Evolutionary conservation across 2,797 vertebrate genomes (phyloP).

Genomic region (Ibycter americanus): DNA sequence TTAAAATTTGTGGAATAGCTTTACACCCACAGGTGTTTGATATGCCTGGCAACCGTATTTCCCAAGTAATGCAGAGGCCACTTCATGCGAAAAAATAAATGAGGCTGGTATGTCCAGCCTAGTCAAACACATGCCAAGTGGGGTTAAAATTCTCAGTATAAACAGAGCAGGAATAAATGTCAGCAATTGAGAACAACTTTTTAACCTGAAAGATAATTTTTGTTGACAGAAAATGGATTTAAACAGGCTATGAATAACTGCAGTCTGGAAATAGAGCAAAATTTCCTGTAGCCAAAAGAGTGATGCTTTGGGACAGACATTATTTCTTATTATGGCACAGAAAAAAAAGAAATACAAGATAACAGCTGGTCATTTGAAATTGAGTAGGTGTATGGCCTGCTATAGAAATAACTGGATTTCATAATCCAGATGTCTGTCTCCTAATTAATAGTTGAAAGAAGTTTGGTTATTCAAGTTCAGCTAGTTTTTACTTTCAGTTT

Average conservation of each 20-base stretch:
- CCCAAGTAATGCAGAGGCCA: background rate
- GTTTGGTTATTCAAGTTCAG: background rate
- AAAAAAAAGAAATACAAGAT: background rate
- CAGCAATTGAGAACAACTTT: background rate
- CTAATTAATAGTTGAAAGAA: background rate
- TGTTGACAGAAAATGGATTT: conserved; percentile 14
- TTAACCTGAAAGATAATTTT: conserved; percentile 15
- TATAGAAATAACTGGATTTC: background rate
- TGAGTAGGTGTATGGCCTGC: background rate
- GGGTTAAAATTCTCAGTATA: conserved; percentile 14
- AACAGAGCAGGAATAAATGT: conserved; percentile 36
- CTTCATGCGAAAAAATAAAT: conserved; percentile 3
- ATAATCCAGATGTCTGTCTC: background rate
- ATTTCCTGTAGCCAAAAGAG: background rate
- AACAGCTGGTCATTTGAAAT: background rate
- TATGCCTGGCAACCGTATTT: background rate
- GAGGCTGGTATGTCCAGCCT: background rate
- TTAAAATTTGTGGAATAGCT: conserved; percentile 27
- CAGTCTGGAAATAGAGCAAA: background rate
- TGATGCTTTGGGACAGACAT: background rate
- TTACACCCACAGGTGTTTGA: background rate
- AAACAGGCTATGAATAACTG: conserved; percentile 13
- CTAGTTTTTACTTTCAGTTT: background rate
- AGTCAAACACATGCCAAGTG: background rate
- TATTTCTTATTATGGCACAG: background rate